phyloP scores from a whole-genome alignment of 1,140 invertebrate species.

The Cephus cinctus region DNA sequence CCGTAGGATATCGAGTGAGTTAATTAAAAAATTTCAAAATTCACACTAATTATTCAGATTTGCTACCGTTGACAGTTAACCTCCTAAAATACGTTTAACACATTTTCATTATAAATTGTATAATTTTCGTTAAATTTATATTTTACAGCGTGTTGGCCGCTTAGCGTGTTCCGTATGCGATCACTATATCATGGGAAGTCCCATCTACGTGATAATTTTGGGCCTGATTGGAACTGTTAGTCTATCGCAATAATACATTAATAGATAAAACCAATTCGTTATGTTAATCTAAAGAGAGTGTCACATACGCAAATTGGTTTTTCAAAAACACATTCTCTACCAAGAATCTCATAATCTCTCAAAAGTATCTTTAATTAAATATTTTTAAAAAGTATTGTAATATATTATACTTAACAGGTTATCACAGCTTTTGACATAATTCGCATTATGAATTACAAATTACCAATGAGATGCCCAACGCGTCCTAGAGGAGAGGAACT shows the following conservation, averaged over 20 bases:
- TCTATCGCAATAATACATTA: constrained; percentile 33
- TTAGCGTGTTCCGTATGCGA: constrained; percentile 44
- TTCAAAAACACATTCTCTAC: too few species aligned
- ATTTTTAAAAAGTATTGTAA: neutral
- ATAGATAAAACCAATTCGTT: constrained; percentile 32
- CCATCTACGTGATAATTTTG: constrained; percentile 42
- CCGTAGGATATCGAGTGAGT: constrained; percentile 18
- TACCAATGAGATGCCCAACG: constrained; percentile 18
- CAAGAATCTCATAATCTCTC: too few species aligned
- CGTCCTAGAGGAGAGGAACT: constrained; percentile 10
- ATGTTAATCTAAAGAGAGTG: constrained; percentile 3
- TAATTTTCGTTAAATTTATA: neutral
- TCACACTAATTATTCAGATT: too few species aligned
- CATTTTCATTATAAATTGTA: neutral
- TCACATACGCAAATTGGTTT: too few species aligned
- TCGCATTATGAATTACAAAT: constrained; percentile 40
- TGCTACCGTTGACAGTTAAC: neutral
- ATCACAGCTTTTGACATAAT: constrained; percentile 44
- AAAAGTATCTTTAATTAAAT: constrained; percentile 6
- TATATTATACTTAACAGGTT: constrained; percentile 25
- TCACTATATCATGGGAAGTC: constrained; percentile 42
- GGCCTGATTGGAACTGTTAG: constrained; percentile 53
- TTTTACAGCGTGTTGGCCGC: constrained; percentile 37
- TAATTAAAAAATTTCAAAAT: neutral
- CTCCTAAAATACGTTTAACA: neutral